phyloP scores from a whole-genome alignment of 2,113 vertebrate genomes.

The Apistogramma diplotaenia region DNA sequence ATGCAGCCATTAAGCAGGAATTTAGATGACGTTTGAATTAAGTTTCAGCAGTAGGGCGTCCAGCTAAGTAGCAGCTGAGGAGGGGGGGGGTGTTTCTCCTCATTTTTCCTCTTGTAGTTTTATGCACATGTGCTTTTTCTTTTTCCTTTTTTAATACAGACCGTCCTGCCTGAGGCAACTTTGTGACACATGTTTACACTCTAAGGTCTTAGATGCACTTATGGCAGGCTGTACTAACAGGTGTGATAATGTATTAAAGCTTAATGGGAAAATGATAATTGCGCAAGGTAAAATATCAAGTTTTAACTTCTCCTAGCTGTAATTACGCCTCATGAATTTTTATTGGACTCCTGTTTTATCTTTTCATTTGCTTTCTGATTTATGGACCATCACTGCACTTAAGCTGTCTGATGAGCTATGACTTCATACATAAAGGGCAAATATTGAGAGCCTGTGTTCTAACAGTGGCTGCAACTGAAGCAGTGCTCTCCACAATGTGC shows the following conservation, averaged over 20 bases:
- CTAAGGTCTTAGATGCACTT: slow-evolving; percentile 38
- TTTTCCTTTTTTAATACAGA: slow-evolving; percentile 15
- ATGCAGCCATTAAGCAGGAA: slow-evolving; percentile 16
- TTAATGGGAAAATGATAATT: slow-evolving; percentile 1
- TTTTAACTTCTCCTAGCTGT: neutral
- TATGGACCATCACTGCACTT: slow-evolving; percentile 26
- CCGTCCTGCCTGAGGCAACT: neutral
- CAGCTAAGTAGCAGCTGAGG: neutral
- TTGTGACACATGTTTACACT: neutral
- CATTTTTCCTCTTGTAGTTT: neutral
- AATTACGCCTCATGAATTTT: slow-evolving; percentile 12
- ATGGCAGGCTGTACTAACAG: slow-evolving; percentile 1
- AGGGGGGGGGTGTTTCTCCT: neutral
- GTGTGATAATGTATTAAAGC: neutral
- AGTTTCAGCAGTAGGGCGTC: neutral
- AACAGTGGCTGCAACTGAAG: slow-evolving; percentile 22
- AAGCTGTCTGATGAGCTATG: slow-evolving; percentile 28
- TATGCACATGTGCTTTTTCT: slow-evolving; percentile 9
- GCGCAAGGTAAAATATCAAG: slow-evolving; percentile 5
- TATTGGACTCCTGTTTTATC: slow-evolving; percentile 16
- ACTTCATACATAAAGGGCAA: slow-evolving; percentile 14
- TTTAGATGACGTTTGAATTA: slow-evolving; percentile 26
- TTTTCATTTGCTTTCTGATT: slow-evolving; percentile 43
- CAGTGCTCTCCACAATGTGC: slow-evolving; percentile 20
- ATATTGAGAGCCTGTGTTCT: neutral